A percentile compares a stretch with the other conserved stretches of the same genome.
These are phyloP conservation scores for Ecdyonurus torrentis DNA, from an alignment of 2,888 invertebrate genomes.

Conservation along the genomic window DNA sequence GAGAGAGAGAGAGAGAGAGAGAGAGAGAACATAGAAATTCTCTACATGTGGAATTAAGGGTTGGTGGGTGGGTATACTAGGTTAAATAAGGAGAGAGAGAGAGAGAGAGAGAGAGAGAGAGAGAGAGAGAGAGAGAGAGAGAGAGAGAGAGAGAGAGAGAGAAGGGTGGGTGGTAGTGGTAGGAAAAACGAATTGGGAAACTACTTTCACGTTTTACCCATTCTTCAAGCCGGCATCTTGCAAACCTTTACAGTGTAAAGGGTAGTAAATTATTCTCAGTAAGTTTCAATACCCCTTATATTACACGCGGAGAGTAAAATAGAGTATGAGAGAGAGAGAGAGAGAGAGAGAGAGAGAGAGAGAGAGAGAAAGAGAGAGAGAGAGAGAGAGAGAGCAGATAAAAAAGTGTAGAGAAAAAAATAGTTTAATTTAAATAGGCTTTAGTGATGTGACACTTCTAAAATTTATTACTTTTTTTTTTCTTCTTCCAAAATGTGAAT, in stretches of 20 bases:
- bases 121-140: background rate
- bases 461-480: background rate
- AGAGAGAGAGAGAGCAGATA: background rate
- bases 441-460: background rate
- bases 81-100: background rate
- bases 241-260: background rate
- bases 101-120: background rate
- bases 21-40: too few relatives aligned
- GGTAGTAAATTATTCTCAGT: background rate
- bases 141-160: background rate
- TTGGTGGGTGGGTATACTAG: too few relatives aligned
- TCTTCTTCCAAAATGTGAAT: background rate
- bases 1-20: too few relatives aligned
- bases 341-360: too few relatives aligned
- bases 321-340: too few relatives aligned
- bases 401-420: background rate
- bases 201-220: background rate
- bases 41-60: too few relatives aligned
- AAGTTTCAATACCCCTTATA: background rate
- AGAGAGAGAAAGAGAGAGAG: too few relatives aligned
- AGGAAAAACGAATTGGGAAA: background rate
- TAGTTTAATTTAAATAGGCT: conserved; percentile 3
- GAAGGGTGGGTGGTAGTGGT: background rate
- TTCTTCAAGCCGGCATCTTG: background rate
- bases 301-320: background rate